phyloP scores from a whole-genome alignment of 2,888 invertebrate species.

The Nudaria mundana region DNA sequence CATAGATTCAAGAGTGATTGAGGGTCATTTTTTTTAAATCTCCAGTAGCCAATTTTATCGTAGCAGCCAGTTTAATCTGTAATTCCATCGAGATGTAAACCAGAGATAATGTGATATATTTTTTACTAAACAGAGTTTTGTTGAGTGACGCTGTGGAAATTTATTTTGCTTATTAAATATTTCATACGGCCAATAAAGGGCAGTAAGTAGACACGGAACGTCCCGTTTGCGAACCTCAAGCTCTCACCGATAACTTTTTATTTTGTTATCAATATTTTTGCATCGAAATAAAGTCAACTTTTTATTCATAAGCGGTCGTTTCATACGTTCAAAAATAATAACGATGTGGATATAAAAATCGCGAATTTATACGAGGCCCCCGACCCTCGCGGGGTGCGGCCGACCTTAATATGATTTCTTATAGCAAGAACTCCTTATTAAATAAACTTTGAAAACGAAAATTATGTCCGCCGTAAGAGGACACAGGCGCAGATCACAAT shows the following conservation, averaged over 20 bases:
- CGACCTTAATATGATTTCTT: slow-evolving; percentile 71
- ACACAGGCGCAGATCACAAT: slow-evolving; percentile 64
- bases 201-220: slow-evolving; percentile 10
- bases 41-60: slow-evolving; percentile 36
- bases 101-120: slow-evolving; percentile 33
- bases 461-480: slow-evolving; percentile 63
- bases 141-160: slow-evolving; percentile 27
- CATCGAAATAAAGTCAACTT: slow-evolving; percentile 70
- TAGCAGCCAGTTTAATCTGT: slow-evolving; percentile 28
- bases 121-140: slow-evolving; percentile 32
- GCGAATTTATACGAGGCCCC: slow-evolving; percentile 67
- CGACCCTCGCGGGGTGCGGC: slow-evolving; percentile 40
- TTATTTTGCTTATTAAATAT: slow-evolving; percentile 43
- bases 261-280: slow-evolving; percentile 66
- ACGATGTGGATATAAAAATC: slow-evolving; percentile 75
- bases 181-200: slow-evolving; percentile 39
- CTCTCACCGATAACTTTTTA: slow-evolving; percentile 50
- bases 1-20: slow-evolving; percentile 27
- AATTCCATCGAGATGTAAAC: slow-evolving; percentile 24
- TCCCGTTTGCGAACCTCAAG: slow-evolving; percentile 30
- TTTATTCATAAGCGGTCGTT: slow-evolving; percentile 72
- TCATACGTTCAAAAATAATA: slow-evolving; percentile 70
- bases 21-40: slow-evolving; percentile 36
- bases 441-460: slow-evolving; percentile 76
- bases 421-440: slow-evolving; percentile 69